These are phyloP conservation scores for Prionchulus punctatus DNA, from an alignment of 2,888 invertebrate genomes.

Conservation along the genomic window DNA sequence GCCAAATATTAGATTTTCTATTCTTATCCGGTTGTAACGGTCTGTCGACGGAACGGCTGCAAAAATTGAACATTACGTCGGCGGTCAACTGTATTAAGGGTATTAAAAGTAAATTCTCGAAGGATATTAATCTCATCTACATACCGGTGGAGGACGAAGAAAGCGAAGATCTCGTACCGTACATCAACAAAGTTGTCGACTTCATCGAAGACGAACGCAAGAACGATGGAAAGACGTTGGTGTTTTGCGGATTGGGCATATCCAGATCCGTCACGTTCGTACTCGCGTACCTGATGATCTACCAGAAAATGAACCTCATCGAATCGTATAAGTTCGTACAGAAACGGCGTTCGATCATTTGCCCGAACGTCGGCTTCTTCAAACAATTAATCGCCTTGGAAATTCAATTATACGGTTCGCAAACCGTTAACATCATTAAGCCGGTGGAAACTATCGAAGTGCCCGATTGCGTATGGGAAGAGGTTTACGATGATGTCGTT, in stretches of 20 bases:
- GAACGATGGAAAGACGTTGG: conserved; percentile 18
- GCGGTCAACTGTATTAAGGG: conserved; percentile 10
- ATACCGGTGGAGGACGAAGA: conserved; percentile 9
- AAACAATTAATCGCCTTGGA: conserved; percentile 20
- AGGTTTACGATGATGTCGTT: conserved; percentile 21
- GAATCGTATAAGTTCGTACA: conserved; percentile 22
- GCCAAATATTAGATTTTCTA: conserved; percentile 4
- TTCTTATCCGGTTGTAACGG: conserved; percentile 2
- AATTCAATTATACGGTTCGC: conserved; percentile 9
- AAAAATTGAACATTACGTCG: background rate
- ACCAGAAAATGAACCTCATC: conserved; percentile 18
- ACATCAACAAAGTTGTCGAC: background rate
- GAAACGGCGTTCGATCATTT: conserved; percentile 19
- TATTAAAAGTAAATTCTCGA: background rate
- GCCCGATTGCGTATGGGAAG: conserved; percentile 25
- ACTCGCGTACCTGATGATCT: conserved; percentile 21
- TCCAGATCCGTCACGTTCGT: conserved; percentile 22
- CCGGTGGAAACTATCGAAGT: conserved; percentile 20
- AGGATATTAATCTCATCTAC: background rate
- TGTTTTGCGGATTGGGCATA: conserved; percentile 23
- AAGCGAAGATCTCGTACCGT: background rate
- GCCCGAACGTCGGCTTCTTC: conserved; percentile 25
- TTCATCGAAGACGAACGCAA: conserved; percentile 13
- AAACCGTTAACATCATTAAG: conserved; percentile 18
- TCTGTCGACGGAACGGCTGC: background rate